A percentile compares a stretch with the other conserved stretches of the same genome.
Evolutionary conservation across 2,888 invertebrate genomes (phyloP).

Genomic region (Lucinisca nassula): DNA sequence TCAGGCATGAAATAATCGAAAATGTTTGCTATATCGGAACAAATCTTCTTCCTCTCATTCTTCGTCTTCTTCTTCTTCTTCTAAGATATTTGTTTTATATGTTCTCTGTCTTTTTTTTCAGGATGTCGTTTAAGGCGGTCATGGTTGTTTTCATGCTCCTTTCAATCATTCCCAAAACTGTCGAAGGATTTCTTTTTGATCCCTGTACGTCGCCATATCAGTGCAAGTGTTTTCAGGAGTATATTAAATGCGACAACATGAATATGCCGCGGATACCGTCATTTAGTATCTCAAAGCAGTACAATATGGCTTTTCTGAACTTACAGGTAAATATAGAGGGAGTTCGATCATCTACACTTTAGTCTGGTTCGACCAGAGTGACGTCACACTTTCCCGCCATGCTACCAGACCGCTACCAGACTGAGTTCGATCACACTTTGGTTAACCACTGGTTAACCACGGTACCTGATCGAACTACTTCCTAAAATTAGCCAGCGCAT

Average conservation of each 20-base stretch:
- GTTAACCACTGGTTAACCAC: too few relatives aligned
- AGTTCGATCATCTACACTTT: too few relatives aligned
- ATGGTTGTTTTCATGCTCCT: background rate
- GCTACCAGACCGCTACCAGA: too few relatives aligned
- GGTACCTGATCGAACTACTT: too few relatives aligned
- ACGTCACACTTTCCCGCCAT: too few relatives aligned
- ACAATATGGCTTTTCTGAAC: background rate
- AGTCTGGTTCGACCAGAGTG: too few relatives aligned
- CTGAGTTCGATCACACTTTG: too few relatives aligned
- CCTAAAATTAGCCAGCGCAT: too few relatives aligned
- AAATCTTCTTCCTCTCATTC: background rate
- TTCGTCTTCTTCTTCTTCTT: too few relatives aligned
- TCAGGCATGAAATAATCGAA: too few relatives aligned
- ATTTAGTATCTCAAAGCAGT: background rate
- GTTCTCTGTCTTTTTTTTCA: background rate
- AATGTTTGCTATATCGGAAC: background rate
- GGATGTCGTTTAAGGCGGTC: background rate
- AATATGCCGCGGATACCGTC: background rate
- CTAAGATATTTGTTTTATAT: too few relatives aligned
- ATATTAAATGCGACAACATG: background rate
- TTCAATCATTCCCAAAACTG: background rate
- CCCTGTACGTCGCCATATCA: background rate
- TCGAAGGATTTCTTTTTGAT: background rate
- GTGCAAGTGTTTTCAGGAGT: background rate
- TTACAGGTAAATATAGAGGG: conserved; percentile 15